Conservation (phyloP, 2,888 invertebrate species). For the Calliscelio sp. region DNA sequence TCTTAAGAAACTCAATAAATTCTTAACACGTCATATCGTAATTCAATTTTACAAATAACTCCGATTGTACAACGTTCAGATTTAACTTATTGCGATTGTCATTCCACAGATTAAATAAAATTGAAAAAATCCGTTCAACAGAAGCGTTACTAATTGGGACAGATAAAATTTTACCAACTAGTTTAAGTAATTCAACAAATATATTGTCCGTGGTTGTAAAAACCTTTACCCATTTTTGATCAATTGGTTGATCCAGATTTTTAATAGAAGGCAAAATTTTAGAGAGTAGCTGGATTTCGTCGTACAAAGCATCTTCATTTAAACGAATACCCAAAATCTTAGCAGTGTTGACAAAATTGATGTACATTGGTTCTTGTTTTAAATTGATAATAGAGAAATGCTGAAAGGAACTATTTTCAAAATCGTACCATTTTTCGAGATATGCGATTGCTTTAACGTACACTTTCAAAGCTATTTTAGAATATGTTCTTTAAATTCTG, state of each 20-base stretch:
- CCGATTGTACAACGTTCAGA: too few species aligned
- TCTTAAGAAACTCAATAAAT: neutral
- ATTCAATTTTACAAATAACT: neutral
- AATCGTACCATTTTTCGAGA: too few species aligned
- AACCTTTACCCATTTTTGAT: constrained; percentile 31
- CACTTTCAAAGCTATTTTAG: too few species aligned
- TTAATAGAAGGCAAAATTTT: constrained; percentile 19
- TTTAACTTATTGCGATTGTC: too few species aligned
- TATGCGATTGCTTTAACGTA: too few species aligned
- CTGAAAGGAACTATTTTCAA: too few species aligned
- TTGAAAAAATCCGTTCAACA: constrained; percentile 42
- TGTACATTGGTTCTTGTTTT: neutral
- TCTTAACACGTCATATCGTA: constrained; percentile 15
- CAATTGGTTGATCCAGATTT: constrained; percentile 8
- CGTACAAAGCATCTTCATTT: constrained; percentile 23
- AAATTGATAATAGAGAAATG: too few species aligned
- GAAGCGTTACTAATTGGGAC: constrained; percentile 29
- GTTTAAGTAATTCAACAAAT: constrained; percentile 19
- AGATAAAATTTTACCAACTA: constrained; percentile 31
- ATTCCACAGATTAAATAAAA: neutral
- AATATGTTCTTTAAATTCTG: too few species aligned
- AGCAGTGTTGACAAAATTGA: constrained; percentile 16
- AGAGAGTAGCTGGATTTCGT: neutral
- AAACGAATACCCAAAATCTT: neutral
- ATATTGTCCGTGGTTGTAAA: neutral